These are phyloP conservation scores for Drosophila nr. perissopoda DNA, from an alignment of 2,888 invertebrate genomes.

Conservation along the genomic window DNA sequence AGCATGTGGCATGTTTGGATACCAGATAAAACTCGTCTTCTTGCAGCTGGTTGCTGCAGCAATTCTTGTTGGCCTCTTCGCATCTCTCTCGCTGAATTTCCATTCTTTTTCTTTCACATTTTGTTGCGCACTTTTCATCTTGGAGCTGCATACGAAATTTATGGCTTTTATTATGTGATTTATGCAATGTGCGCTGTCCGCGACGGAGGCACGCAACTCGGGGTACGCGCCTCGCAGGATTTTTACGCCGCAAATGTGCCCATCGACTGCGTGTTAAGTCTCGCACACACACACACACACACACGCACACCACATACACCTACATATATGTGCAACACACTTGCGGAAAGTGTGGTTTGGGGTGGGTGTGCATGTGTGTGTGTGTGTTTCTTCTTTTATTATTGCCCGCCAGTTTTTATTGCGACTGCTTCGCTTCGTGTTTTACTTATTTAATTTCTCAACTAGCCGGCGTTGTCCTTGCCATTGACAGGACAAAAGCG, in stretches of 20 bases:
- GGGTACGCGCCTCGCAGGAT: slow-evolving; percentile 50
- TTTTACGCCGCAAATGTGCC: slow-evolving; percentile 78
- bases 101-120: slow-evolving; percentile 9
- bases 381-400: slow-evolving; percentile 51
- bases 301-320: slow-evolving; percentile 2
- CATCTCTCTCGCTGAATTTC: neutral
- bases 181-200: slow-evolving; percentile 67
- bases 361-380: slow-evolving; percentile 2
- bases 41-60: slow-evolving; percentile 18
- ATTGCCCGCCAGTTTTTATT: slow-evolving; percentile 67
- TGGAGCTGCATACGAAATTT: slow-evolving; percentile 72
- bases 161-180: slow-evolving; percentile 81
- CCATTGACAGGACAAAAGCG: slow-evolving; percentile 66
- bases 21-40: slow-evolving; percentile 19
- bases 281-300: slow-evolving; percentile 56
- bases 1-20: slow-evolving; percentile 29
- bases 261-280: slow-evolving; percentile 78
- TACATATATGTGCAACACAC: slow-evolving; percentile 6
- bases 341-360: slow-evolving; percentile 2
- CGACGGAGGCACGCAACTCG: slow-evolving; percentile 59
- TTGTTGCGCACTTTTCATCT: slow-evolving; percentile 58
- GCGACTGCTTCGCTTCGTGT: slow-evolving; percentile 52
- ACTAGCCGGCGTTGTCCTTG: slow-evolving; percentile 53
- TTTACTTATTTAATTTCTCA: slow-evolving; percentile 78
- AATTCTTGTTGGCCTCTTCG: slow-evolving; percentile 1